Percentiles rank a stretch among this genome's conserved stretches.
These are phyloP conservation scores for Oasisia sp. DNA, from an alignment of 2,888 invertebrate genomes.

Conservation along the genomic window DNA sequence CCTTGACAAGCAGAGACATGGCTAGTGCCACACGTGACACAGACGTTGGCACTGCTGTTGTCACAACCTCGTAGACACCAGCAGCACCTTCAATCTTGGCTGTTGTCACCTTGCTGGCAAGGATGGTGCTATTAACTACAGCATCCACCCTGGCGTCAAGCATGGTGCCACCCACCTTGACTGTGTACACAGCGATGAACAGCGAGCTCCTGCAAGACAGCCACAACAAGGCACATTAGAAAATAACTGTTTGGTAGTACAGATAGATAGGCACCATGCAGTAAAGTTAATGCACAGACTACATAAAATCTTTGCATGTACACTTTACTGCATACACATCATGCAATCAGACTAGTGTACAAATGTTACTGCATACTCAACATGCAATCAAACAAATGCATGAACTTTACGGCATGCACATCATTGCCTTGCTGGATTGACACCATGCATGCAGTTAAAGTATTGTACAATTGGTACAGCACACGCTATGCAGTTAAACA, in stretches of 20 bases:
- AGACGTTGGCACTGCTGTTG: not conserved
- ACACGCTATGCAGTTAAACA: too few relatives aligned
- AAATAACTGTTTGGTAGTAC: not conserved
- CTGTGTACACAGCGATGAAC: not conserved
- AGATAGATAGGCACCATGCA: not conserved
- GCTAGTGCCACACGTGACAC: not conserved
- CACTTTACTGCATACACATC: conserved; percentile 12
- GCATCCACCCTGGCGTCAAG: not conserved
- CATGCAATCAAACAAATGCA: not conserved
- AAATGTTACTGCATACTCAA: not conserved
- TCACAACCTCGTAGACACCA: not conserved
- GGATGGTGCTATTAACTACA: not conserved
- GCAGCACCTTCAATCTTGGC: conserved; percentile 4
- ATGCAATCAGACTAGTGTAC: not conserved
- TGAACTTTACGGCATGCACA: not conserved
- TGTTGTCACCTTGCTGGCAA: not conserved
- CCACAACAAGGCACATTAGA: not conserved
- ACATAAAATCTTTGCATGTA: not conserved
- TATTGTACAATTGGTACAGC: too few relatives aligned
- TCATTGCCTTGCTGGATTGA: not conserved
- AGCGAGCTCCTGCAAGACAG: not conserved
- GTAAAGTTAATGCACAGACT: not conserved
- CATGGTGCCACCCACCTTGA: not conserved
- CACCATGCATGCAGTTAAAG: too few relatives aligned
- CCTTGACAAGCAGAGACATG: not conserved